Percentiles rank a stretch among this genome's conserved stretches.
Evolutionary conservation across 2,888 invertebrate genomes (phyloP).

Genomic region (Rugalucina vietnamica): DNA sequence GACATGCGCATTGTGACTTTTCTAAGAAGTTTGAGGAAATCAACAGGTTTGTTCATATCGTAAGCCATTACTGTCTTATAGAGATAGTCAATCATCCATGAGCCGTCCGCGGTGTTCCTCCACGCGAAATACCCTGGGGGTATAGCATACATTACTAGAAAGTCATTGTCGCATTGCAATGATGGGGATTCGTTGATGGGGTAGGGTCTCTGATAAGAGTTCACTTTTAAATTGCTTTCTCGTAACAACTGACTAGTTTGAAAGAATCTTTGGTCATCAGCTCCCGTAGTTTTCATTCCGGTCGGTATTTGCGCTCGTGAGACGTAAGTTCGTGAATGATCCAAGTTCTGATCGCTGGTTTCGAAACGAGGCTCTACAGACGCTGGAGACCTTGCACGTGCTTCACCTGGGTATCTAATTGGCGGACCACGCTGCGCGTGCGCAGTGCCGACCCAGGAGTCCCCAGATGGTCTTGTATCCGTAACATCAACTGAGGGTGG

Average conservation of each 20-base stretch:
- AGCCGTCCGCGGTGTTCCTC: slow-evolving; percentile 54
- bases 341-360: neutral
- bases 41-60: slow-evolving; percentile 36
- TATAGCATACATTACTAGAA: slow-evolving; percentile 59
- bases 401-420: neutral
- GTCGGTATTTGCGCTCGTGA: neutral
- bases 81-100: slow-evolving; percentile 58
- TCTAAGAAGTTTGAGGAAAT: slow-evolving; percentile 45
- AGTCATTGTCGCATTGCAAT: slow-evolving; percentile 53
- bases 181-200: slow-evolving; percentile 43
- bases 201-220: slow-evolving; percentile 12
- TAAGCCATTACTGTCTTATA: slow-evolving; percentile 47
- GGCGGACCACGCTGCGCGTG: neutral
- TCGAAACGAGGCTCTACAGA: neutral
- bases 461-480: slow-evolving; percentile 33
- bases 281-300: neutral
- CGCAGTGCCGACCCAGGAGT: slow-evolving; percentile 33
- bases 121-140: slow-evolving; percentile 56
- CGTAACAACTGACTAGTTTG: neutral
- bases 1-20: slow-evolving; percentile 44
- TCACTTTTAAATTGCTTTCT: neutral
- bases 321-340: neutral
- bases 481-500: slow-evolving; percentile 29
- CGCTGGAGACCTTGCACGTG: neutral
- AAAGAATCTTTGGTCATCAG: neutral